These are phyloP conservation scores for Drosophila diplacantha DNA, from an alignment of 2,888 invertebrate species.

Conservation along the genomic window DNA sequence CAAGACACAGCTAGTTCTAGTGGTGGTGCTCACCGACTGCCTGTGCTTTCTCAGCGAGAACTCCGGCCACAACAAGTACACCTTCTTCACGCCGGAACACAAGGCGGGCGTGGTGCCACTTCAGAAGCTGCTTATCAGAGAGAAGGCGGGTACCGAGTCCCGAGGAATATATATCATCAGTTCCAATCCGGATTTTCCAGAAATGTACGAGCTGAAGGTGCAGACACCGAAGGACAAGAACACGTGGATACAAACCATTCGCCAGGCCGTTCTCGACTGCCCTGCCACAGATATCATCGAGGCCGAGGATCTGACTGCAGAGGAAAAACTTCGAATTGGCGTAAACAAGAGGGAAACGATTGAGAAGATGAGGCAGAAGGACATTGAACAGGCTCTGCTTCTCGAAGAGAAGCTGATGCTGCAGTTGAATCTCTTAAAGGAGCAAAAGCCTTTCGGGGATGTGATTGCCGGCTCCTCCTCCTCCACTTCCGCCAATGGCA, in stretches of 20 bases:
- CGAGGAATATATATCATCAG: conserved; percentile 95
- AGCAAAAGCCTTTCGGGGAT: conserved; percentile 70
- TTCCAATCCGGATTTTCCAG: conserved; percentile 93
- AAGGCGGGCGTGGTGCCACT: conserved; percentile 97
- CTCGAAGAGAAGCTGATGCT: conserved; percentile 93
- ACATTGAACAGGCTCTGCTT: conserved; percentile 89
- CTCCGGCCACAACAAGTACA: conserved; percentile 92
- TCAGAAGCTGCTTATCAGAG: conserved; percentile 92
- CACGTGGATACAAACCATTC: conserved; percentile 92
- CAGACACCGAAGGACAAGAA: conserved; percentile 93
- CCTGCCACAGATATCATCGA: conserved; percentile 87
- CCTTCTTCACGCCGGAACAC: conserved; percentile 95
- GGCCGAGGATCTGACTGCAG: conserved; percentile 84
- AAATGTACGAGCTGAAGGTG: conserved; percentile 96
- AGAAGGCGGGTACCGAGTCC: conserved; percentile 94
- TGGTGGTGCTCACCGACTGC: conserved; percentile 94
- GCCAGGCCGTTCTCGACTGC: conserved; percentile 89
- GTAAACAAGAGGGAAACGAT: conserved; percentile 79
- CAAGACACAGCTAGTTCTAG: conserved; percentile 91
- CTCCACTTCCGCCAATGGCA: conserved; percentile 44
- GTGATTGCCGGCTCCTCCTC: conserved; percentile 13
- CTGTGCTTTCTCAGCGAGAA: conserved; percentile 94
- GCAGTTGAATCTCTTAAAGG: conserved; percentile 85
- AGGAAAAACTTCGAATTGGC: conserved; percentile 84
- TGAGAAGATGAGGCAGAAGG: conserved; percentile 90